Conservation (phyloP, 2,797 vertebrate species). For the Coilia nasus region DNA sequence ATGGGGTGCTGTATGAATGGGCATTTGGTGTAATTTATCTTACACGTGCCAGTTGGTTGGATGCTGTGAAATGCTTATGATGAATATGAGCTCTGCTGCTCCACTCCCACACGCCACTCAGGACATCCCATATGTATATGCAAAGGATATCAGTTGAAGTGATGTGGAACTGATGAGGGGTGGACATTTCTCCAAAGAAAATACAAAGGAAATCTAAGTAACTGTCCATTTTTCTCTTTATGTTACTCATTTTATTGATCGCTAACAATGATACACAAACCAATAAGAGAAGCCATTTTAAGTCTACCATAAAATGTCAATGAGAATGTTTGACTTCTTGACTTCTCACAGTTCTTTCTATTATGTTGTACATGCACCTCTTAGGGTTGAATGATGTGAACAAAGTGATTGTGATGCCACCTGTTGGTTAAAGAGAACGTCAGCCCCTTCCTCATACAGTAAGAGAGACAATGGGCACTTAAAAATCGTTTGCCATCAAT, state of each 20-base stretch:
- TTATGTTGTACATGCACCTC: not conserved
- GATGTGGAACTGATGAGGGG: constrained; percentile 47
- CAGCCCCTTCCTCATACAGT: not conserved
- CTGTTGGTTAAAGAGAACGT: not conserved
- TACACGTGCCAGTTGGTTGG: constrained; percentile 47
- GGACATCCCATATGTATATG: constrained; percentile 41
- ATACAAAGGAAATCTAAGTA: not conserved
- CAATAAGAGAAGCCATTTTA: not conserved
- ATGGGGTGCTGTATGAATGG: constrained; percentile 23
- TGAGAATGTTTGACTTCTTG: not conserved
- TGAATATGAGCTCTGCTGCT: constrained; percentile 39
- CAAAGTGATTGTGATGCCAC: constrained; percentile 17
- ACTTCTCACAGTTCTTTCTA: not conserved
- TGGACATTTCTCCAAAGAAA: not conserved
- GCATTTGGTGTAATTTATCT: constrained; percentile 50
- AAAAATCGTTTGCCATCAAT: not conserved
- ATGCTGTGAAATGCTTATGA: constrained; percentile 43
- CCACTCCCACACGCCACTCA: constrained; percentile 34
- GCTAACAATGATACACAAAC: not conserved
- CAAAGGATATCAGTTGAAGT: constrained; percentile 35
- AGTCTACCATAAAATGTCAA: not conserved
- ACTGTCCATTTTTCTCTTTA: not conserved
- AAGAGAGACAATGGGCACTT: not conserved
- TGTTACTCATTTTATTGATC: not conserved
- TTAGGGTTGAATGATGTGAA: not conserved